Conservation (phyloP, 2,113 vertebrate species). For the Typhlomys cinereus region DNA sequence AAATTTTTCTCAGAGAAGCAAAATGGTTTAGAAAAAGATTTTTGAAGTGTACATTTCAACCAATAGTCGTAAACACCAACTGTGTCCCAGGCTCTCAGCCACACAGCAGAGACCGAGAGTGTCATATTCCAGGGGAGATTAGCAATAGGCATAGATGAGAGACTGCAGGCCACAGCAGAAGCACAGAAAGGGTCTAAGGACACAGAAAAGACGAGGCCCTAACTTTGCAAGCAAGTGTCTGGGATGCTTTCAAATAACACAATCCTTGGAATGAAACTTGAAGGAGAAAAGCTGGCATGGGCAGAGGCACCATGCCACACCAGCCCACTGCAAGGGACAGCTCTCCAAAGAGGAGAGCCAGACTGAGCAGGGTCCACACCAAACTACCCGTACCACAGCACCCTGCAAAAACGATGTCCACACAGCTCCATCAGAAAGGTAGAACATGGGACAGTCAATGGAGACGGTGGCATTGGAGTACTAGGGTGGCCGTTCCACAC, state of each 20-base stretch:
- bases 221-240: not conserved
- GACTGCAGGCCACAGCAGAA: not conserved
- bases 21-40: not conserved
- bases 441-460: not conserved
- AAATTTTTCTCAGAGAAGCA: conserved; percentile 6
- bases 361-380: not conserved
- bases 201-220: not conserved
- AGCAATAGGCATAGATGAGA: not conserved
- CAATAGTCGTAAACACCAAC: not conserved
- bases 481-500: not conserved
- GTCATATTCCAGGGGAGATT: not conserved
- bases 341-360: not conserved
- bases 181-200: not conserved
- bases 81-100: not conserved
- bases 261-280: not conserved
- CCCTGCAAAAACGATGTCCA: not conserved
- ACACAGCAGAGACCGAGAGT: not conserved
- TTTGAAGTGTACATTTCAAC: not conserved
- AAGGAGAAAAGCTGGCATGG: not conserved
- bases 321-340: not conserved
- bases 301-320: too few relatives aligned
- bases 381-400: not conserved
- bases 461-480: not conserved
- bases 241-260: not conserved
- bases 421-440: not conserved